Evolutionary conservation across 2,797 vertebrate genomes (phyloP), one percentile per base, ranked within the genome.

Genomic region (Hyperoplus immaculatus): DNA sequence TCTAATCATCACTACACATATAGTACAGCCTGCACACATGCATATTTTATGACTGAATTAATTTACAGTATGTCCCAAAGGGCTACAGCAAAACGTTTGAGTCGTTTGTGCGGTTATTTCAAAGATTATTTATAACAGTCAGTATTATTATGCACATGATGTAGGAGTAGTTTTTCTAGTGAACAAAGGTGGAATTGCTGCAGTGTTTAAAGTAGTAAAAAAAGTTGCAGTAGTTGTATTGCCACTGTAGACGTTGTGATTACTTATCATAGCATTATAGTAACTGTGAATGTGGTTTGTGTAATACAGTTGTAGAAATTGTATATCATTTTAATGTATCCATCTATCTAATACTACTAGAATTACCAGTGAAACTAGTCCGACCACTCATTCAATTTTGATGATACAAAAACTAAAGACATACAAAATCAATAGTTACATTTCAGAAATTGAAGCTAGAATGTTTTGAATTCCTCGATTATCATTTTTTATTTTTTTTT

Each of bases 1-100:
- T 91, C 3, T 54, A 10, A 42, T 1, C 1, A 60, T 1, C 47
- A 56, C 16, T 57, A 57, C 73, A 73, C 45, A 62, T 16, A 54
- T 15, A 38, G 29, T 16, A 10, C 36, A 21, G 6, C 56, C 12
- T 45, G 12, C 4, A 11, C 15, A 49, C 18, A 59, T 73, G 21
- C 36, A 57, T 60, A 58, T 57, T 70, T 82, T 9, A 75, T 29
- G 41, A 39, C 46, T 50, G 29, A 57, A 3, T n/a, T 11, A 29
- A 41, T 36, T 39, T 14, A 29, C 29, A 29, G 29, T 29, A 21
- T 15, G 38, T 6, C 36, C 41, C 41, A 5, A 43, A 10, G 2
- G 1, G 58, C 5, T 13, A 10, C 55, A 70, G 38, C 2, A 18
- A 29, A 29, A 29, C 29, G 29, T 29, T 29, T 45, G 29, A 56